Conservation (phyloP, 2,888 invertebrate species). For the Colostygia pectinataria region DNA sequence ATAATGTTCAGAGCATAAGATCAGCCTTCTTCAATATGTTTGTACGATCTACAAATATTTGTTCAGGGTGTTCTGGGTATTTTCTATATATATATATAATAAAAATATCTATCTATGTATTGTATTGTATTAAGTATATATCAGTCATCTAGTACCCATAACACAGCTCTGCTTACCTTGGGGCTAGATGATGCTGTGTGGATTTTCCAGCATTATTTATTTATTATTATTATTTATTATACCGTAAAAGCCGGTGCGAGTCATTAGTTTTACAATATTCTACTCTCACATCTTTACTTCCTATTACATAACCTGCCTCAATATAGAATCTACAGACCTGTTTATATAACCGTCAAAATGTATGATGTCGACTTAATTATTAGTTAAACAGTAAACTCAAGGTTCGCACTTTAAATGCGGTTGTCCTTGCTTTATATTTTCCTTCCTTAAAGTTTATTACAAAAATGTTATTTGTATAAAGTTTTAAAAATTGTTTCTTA, state of each 20-base stretch:
- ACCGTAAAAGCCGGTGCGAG: no score
- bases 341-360: constrained; percentile 17
- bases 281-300: neutral
- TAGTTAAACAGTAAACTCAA: constrained; percentile 10
- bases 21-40: no score
- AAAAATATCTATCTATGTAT: no score
- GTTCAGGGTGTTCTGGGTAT: no score
- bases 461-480: neutral
- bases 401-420: constrained; percentile 8
- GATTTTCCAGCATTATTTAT: no score
- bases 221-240: neutral
- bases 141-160: no score
- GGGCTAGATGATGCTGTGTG: no score
- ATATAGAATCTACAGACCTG: constrained; percentile 9
- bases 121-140: no score
- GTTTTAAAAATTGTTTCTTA: neutral
- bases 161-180: no score
- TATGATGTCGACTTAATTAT: neutral
- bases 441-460: constrained; percentile 9
- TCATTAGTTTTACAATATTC: neutral
- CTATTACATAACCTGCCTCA: constrained; percentile 25
- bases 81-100: no score
- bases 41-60: no score
- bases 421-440: constrained; percentile 18
- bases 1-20: no score